Evolutionary conservation across 92 coral and sea anemone genomes (phyloP).

Genomic region (Palythoa caribaeorum): DNA sequence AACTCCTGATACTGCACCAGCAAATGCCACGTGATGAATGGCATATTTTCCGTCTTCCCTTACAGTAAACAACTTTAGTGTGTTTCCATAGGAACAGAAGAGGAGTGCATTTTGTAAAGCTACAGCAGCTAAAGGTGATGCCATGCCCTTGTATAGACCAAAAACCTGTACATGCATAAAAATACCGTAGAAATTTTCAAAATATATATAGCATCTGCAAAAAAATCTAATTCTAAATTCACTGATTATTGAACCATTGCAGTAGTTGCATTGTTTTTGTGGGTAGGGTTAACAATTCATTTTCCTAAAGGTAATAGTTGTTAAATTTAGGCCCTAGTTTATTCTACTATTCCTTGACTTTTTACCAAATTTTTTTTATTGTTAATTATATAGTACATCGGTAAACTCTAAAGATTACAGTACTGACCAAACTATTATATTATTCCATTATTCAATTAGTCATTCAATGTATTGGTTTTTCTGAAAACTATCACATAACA

Average conservation of each 20-base stretch:
- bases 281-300: too few species aligned
- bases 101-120: slow-evolving; percentile 84
- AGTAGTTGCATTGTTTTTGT: neutral
- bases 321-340: too few species aligned
- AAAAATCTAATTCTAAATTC: neutral
- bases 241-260: neutral
- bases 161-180: slow-evolving; percentile 56
- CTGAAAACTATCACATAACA: too few species aligned
- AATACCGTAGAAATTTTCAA: neutral
- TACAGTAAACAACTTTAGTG: slow-evolving; percentile 60
- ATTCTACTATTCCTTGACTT: too few species aligned
- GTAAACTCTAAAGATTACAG: too few species aligned
- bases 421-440: too few species aligned
- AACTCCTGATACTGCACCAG: slow-evolving; percentile 88
- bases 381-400: too few species aligned
- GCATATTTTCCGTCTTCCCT: slow-evolving; percentile 58
- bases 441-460: too few species aligned
- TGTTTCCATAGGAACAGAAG: slow-evolving; percentile 82
- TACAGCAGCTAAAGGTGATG: slow-evolving; percentile 78
- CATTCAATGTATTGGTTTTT: too few species aligned
- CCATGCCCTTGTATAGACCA: slow-evolving; percentile 89
- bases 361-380: too few species aligned
- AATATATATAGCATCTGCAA: neutral
- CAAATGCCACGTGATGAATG: slow-evolving; percentile 74
- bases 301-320: too few species aligned